Evolutionary conservation across 2,797 vertebrate genomes (phyloP).

Genomic region (Myotis daubentonii): DNA sequence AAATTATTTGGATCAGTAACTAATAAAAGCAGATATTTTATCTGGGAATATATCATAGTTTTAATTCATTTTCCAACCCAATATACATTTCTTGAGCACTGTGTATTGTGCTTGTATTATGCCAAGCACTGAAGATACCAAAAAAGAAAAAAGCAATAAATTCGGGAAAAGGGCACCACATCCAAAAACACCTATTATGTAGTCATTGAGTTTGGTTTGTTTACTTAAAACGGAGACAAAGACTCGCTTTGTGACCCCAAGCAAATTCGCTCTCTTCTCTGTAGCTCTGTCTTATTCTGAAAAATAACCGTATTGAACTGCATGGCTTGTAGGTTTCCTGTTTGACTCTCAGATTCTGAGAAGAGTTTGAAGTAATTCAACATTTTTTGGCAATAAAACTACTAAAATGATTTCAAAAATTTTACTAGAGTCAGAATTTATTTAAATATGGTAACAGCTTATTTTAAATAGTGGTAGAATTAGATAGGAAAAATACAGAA

Average conservation of each 20-base stretch:
- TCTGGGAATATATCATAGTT: not conserved
- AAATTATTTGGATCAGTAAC: not conserved
- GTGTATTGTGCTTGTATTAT: not conserved
- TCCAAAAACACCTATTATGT: slow-evolving; percentile 6
- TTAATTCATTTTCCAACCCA: not conserved
- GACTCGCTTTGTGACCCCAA: slow-evolving; percentile 32
- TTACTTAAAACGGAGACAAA: slow-evolving; percentile 50
- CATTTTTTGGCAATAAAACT: slow-evolving; percentile 33
- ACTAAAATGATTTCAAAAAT: not conserved
- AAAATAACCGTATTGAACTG: not conserved
- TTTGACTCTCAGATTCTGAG: slow-evolving; percentile 35
- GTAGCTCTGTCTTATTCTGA: not conserved
- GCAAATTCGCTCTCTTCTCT: not conserved
- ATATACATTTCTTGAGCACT: not conserved
- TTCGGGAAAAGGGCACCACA: not conserved
- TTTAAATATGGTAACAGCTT: not conserved
- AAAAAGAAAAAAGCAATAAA: not conserved
- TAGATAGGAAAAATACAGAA: not conserved
- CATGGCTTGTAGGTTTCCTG: slow-evolving; percentile 43
- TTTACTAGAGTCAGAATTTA: slow-evolving; percentile 7
- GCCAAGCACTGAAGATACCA: not conserved
- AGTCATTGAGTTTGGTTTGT: slow-evolving; percentile 29
- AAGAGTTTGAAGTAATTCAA: slow-evolving; percentile 44
- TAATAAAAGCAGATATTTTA: slow-evolving; percentile 4
- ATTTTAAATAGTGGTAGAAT: slow-evolving; percentile 38